These are phyloP conservation scores for Tachyglossus aculeatus DNA, from an alignment of 2,797 vertebrate genomes.

Conservation along the genomic window DNA sequence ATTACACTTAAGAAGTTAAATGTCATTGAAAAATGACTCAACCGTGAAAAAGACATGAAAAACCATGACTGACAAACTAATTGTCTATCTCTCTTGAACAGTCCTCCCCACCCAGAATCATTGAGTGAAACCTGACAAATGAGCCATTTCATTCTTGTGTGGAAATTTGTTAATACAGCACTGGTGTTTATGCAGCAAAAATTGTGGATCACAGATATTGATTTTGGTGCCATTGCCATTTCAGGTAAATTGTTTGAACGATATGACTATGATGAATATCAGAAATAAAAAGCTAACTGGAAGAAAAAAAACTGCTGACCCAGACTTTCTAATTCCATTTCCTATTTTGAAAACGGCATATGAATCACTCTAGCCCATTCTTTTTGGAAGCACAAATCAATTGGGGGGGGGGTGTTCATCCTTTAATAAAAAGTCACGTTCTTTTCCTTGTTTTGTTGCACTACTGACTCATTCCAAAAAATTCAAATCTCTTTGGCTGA, in stretches of 20 bases:
- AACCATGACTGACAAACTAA: constrained; percentile 82
- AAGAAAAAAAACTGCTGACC: constrained; percentile 83
- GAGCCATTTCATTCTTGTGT: constrained; percentile 64
- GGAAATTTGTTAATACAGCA: constrained; percentile 77
- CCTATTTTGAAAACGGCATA: constrained; percentile 64
- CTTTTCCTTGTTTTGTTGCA: constrained; percentile 41
- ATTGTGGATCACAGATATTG: constrained; percentile 83
- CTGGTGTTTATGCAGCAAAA: constrained; percentile 89
- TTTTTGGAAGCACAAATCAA: constrained; percentile 79
- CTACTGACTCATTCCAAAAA: constrained; percentile 29
- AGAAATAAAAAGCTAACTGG: constrained; percentile 78
- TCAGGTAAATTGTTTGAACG: constrained; percentile 89
- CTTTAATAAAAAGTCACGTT: constrained; percentile 73
- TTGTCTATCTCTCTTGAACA: constrained; percentile 77
- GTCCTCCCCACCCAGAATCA: constrained; percentile 55
- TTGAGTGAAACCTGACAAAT: constrained; percentile 55
- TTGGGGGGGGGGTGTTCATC: constrained; percentile 73
- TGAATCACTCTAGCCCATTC: constrained; percentile 72
- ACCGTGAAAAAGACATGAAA: constrained; percentile 81
- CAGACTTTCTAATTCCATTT: constrained; percentile 70
- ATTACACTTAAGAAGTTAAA: constrained; percentile 78
- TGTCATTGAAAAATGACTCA: constrained; percentile 83
- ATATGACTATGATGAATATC: constrained; percentile 87
- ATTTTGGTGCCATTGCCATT: constrained; percentile 84
- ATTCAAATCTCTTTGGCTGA: constrained; percentile 25